These are phyloP conservation scores for Ceriagrion tenellum DNA, from an alignment of 2,888 invertebrate species.

Conservation along the genomic window DNA sequence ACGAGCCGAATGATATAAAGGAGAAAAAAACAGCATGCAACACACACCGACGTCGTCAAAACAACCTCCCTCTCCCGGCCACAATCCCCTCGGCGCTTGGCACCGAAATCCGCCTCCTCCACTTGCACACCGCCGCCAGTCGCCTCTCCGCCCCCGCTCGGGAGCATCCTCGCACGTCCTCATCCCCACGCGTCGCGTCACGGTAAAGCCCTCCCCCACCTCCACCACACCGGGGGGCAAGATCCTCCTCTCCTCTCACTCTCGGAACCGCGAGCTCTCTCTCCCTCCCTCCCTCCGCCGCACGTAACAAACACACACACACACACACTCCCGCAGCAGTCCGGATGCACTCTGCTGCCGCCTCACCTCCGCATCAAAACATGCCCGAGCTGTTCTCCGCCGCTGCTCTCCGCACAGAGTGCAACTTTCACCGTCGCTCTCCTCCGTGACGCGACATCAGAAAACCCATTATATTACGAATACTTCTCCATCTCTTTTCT, in stretches of 20 bases:
- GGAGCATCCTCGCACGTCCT: no score
- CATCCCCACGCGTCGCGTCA: not conserved
- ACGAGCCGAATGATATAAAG: not conserved
- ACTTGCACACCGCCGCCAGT: not conserved
- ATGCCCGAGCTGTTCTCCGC: not conserved
- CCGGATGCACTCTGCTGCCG: not conserved
- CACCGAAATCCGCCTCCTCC: not conserved
- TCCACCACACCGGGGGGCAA: not conserved
- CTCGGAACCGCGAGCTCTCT: not conserved
- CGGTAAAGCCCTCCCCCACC: not conserved
- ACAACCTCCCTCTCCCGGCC: not conserved
- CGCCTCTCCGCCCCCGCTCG: no score
- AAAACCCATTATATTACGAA: not conserved
- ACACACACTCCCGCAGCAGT: not conserved
- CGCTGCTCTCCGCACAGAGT: constrained; percentile 14
- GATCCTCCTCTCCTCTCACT: not conserved
- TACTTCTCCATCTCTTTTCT: not conserved
- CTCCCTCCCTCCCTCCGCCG: not conserved
- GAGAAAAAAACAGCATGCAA: not conserved
- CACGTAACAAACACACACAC: constrained; percentile 6
- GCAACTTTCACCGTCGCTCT: constrained; percentile 38
- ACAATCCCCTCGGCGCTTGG: not conserved
- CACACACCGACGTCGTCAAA: not conserved
- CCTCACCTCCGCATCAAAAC: constrained; percentile 21
- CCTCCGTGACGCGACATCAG: not conserved